phyloP scores from a whole-genome alignment of 2,113 vertebrate species.

The Junco hyemalis region DNA sequence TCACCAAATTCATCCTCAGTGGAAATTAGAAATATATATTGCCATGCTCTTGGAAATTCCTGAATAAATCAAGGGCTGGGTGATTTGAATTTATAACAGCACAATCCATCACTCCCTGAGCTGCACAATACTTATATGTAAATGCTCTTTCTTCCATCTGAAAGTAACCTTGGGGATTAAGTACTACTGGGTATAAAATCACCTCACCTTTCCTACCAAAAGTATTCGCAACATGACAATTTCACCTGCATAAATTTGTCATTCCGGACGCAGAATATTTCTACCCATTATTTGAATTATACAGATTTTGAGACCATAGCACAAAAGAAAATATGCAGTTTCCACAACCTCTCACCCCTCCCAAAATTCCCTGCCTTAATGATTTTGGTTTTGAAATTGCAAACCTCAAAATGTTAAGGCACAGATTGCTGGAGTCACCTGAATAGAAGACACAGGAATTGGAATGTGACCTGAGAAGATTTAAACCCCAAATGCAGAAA shows the following conservation, averaged over 20 bases:
- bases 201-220: not conserved
- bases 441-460: not conserved
- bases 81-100: constrained; percentile 26
- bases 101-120: constrained; percentile 12
- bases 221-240: not conserved
- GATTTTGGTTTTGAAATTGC: not conserved
- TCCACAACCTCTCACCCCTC: not conserved
- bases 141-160: not conserved
- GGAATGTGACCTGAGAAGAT: not conserved
- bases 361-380: not conserved
- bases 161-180: constrained; percentile 6
- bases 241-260: not conserved
- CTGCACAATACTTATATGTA: not conserved
- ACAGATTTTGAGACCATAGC: not conserved
- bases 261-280: not conserved
- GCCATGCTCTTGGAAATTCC: constrained; percentile 17
- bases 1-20: constrained; percentile 53
- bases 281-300: not conserved
- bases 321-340: not conserved
- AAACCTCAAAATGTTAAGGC: not conserved
- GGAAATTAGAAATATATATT: constrained; percentile 48
- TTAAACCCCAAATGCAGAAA: not conserved
- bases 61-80: constrained; percentile 33
- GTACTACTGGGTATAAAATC: constrained; percentile 35
- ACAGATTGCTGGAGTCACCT: not conserved